Evolutionary conservation across 2,113 vertebrate species (phyloP), one percentile per base, ranked within the genome.

Genomic region (Actenoides lindsayi): DNA sequence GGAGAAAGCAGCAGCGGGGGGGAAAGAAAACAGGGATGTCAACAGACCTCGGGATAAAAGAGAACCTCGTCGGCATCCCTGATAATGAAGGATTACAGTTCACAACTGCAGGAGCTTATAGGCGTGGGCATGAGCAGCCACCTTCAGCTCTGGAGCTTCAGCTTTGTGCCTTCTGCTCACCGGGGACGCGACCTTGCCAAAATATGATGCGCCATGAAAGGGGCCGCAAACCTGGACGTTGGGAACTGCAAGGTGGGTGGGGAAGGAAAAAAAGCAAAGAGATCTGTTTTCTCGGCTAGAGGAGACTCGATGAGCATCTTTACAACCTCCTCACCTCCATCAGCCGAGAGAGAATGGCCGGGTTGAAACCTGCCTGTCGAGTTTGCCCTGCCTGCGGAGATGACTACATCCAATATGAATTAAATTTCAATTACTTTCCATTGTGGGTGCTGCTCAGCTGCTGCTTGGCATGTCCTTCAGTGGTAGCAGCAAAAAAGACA

Each of bases 91-190:
- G 53, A 33, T 35, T 48, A 18, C 9, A 18, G 28, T 8, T 68
- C 42, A 25, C 13, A 2, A 27, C 13, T 27, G 46, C 30, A 51
- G 41, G 33, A 16, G 35, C 28, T 5, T 16, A 24, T 2, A 35
- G 3, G 8, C 19, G 5, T 0, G 25, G 69, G 19, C 23, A 28
- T 0, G 2, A 91, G 25, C 30, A 9, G 31, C 51, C 31, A 25
- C 16, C 31, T 48, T 27, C 63, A 18, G 6, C 67, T 7, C 53
- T 48, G 44, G 19, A 13, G 37, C 37, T 71, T 39, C 67, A 68
- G 70, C 31, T 67, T 60, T 13, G 30, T 12, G 14, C 15, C 63
- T 76, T 54, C 51, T 27, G 8, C 13, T 71, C 80, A 37, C 12
- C 33, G n/a, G 76, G 48, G 57, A 51, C 9, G 1, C 0, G 4